Conservation (phyloP, 92 coral and sea anemone genomes). For the Parazoanthus darwini region DNA sequence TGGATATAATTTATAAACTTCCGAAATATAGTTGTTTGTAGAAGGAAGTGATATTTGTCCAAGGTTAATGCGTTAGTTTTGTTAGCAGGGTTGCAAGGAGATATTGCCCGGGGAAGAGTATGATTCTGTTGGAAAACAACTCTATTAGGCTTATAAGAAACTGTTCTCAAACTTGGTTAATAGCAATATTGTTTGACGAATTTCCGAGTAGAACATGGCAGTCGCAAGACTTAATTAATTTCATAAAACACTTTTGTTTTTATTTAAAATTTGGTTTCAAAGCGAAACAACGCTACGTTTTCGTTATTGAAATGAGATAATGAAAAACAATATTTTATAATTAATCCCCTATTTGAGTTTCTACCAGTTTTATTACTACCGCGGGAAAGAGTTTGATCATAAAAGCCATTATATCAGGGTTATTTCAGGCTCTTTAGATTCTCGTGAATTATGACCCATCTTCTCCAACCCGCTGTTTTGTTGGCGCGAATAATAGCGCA, state of each 20-base stretch:
- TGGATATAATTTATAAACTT: constrained; percentile 12
- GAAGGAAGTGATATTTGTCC: constrained; percentile 32
- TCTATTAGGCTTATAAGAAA: background rate
- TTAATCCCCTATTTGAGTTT: background rate
- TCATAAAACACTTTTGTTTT: constrained; percentile 23
- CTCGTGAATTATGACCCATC: constrained; percentile 26
- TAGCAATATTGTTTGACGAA: background rate
- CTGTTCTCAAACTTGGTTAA: background rate
- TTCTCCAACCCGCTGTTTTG: constrained; percentile 68
- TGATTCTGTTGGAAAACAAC: background rate
- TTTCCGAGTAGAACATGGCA: constrained; percentile 3
- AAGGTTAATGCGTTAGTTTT: constrained; percentile 11
- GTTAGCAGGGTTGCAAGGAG: background rate
- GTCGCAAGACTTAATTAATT: constrained; percentile 38
- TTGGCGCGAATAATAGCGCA: constrained; percentile 73
- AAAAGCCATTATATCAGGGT: constrained; percentile 28
- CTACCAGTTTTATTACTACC: background rate
- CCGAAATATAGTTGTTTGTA: constrained; percentile 18
- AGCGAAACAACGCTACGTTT: constrained; percentile 15
- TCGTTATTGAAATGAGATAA: background rate
- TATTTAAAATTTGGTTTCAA: constrained; percentile 24
- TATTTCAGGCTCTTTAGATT: constrained; percentile 30
- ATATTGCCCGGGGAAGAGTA: background rate
- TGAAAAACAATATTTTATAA: background rate
- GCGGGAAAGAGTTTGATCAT: constrained; percentile 11